Base-by-base conservation (phyloP, 2,797 vertebrate genomes). In the Melanogrammus aeglefinus region DNA sequence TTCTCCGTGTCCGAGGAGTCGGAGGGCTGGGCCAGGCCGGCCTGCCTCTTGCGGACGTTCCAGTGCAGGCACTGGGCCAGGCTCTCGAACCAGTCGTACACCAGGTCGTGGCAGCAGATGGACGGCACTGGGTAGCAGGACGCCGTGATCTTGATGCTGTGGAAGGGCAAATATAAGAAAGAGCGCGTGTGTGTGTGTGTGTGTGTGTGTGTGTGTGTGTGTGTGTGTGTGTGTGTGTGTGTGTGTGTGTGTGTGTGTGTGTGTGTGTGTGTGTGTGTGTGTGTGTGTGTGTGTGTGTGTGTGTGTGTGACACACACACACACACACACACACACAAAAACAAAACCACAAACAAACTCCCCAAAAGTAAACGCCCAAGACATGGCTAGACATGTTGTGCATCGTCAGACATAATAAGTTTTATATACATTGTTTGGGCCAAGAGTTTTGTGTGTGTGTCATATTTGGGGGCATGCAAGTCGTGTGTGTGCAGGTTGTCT, bases 11-110 rank as follows among this genome's bases (percentile, higher is more conserved):
- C 94, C 0, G 95, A 95, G 0, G 92, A 93, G 85, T 95, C 94
- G 0, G 93, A 94, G 47, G 83, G 63, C 35, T 95, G 93, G 0
- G 89, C 88, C 29, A 95, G 91, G 0, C 92, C 88, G 0, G 91
- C 90, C 88, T 96, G 95, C 83, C 93, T 92, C 90, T 95, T 96
- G 47, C 95, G 94, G 4, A 96, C 92, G 63, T 96, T 96, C 95
- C 95, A 96, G 90, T 96, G 95, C 78, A 96, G 84, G 87, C 95
- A 96, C 90, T 95, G 92, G 3, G 95, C 95, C 83, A 96, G 89
- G 80, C 95, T 95, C 78, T 96, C 94, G 6, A 96, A 96, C 95
- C 95, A 96, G 91, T 96, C 95, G 24, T 96, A 94, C 84, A 96
- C 95, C 83, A 95, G 90, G 83, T 95, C 95, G 1, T 95, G 93